A percentile compares a stretch with the other conserved stretches of the same genome.
These are phyloP conservation scores for Dasysyrphus albostriatus DNA, from an alignment of 2,888 invertebrate genomes.

Conservation along the genomic window DNA sequence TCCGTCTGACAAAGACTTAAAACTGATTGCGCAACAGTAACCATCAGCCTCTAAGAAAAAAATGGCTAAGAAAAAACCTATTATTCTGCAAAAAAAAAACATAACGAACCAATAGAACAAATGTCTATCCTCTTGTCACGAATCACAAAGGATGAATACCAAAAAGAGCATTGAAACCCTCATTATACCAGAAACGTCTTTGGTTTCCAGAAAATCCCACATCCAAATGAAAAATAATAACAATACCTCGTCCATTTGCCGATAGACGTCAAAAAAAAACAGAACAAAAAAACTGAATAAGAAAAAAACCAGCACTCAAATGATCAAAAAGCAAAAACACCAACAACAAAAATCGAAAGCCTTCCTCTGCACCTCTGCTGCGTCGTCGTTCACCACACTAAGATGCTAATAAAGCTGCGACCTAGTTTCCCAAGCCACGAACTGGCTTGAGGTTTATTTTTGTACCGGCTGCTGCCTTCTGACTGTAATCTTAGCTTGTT, in stretches of 20 bases:
- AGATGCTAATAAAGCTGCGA: conserved; percentile 76
- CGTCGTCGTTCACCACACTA: conserved; percentile 48
- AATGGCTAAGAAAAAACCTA: conserved; percentile 12
- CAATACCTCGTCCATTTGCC: conserved; percentile 57
- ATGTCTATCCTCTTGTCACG: conserved; percentile 68
- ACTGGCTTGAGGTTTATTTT: conserved; percentile 58
- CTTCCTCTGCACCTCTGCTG: conserved; percentile 40
- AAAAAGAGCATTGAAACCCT: conserved; percentile 44
- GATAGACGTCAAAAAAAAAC: conserved; percentile 50
- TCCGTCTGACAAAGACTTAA: conserved; percentile 26
- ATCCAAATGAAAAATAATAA: conserved; percentile 67
- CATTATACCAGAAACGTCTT: conserved; percentile 59
- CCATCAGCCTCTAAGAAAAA: neutral
- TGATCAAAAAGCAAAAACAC: conserved; percentile 44
- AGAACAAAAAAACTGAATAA: conserved; percentile 12
- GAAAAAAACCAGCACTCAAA: conserved; percentile 49
- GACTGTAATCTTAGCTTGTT: conserved; percentile 27
- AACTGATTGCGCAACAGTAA: conserved; percentile 54
- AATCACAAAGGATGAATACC: conserved; percentile 68
- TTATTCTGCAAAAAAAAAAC: conserved; percentile 31
- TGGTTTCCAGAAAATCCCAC: conserved; percentile 72
- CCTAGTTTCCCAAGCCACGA: conserved; percentile 75
- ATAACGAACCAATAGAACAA: conserved; percentile 60
- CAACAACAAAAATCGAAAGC: conserved; percentile 35
- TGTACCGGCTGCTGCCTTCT: conserved; percentile 43